phyloP scores from a whole-genome alignment of 1,140 invertebrate species.

The Platyscapa corneri region DNA sequence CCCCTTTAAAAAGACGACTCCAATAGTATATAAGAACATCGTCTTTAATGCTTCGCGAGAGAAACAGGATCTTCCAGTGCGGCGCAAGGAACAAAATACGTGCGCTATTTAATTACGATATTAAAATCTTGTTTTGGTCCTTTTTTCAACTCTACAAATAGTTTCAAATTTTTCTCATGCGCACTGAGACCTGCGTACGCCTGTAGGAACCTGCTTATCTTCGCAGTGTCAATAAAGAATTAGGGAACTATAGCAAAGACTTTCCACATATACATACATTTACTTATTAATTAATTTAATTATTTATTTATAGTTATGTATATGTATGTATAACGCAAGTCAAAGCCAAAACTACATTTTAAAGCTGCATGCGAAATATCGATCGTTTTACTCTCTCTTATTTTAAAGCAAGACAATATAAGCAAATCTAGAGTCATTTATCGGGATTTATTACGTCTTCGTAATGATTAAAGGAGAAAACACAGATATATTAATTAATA shows the following conservation, averaged over 20 bases:
- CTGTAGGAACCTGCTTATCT: constrained; percentile 29
- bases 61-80: constrained; percentile 35
- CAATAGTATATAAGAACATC: constrained; percentile 39
- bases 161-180: background rate
- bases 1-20: constrained; percentile 35
- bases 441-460: background rate
- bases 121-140: background rate
- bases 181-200: background rate
- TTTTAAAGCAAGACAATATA: constrained; percentile 30
- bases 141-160: background rate
- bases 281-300: too few relatives aligned
- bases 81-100: background rate
- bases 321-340: background rate
- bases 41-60: constrained; percentile 14
- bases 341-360: constrained; percentile 43
- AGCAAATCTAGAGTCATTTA: constrained; percentile 29
- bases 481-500: constrained; percentile 28
- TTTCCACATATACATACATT: background rate
- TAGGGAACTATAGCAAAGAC: constrained; percentile 39
- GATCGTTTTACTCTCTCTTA: constrained; percentile 1
- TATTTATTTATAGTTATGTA: too few relatives aligned
- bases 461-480: constrained; percentile 16
- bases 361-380: constrained; percentile 44
- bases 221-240: constrained; percentile 2
- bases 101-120: background rate